Evolutionary conservation across 2,888 invertebrate genomes (phyloP).

Genomic region (Aplocera efformata): DNA sequence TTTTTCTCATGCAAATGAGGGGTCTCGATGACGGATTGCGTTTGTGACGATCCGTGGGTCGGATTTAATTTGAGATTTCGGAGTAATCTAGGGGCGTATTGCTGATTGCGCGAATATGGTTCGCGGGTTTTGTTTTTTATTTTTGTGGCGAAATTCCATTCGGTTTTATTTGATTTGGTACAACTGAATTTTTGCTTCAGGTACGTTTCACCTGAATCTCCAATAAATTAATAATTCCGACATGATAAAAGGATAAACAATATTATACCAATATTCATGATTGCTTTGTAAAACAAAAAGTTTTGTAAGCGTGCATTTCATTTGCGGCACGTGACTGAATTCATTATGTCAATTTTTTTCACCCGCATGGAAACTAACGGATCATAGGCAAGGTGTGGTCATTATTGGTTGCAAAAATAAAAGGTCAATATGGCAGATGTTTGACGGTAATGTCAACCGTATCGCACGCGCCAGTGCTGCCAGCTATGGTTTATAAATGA

Average conservation of each 20-base stretch:
- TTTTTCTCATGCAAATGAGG: slow-evolving; percentile 80
- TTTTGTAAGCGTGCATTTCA: no score
- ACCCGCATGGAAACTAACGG: slow-evolving; percentile 4
- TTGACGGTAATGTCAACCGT: slow-evolving; percentile 40
- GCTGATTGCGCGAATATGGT: slow-evolving; percentile 49
- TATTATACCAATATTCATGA: no score
- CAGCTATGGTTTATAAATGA: no score
- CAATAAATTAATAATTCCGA: no score
- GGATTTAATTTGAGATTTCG: slow-evolving; percentile 75
- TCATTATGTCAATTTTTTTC: not conserved
- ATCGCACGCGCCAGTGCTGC: slow-evolving; percentile 29
- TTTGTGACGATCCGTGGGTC: slow-evolving; percentile 77
- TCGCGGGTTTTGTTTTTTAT: slow-evolving; percentile 26
- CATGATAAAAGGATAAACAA: no score
- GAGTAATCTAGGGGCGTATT: slow-evolving; percentile 54
- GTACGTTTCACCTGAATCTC: no score
- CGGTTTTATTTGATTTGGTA: not conserved
- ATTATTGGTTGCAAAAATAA: slow-evolving; percentile 33
- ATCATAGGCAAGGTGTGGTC: slow-evolving; percentile 9
- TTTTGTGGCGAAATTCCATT: slow-evolving; percentile 12
- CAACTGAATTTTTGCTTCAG: no score
- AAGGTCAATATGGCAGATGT: slow-evolving; percentile 64
- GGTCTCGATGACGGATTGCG: slow-evolving; percentile 74
- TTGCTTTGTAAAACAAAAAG: no score
- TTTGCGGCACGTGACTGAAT: not conserved